Percentiles rank a stretch among this genome's conserved stretches.
phyloP scores from a whole-genome alignment of 2,888 invertebrate species.

The Campoplex capitator region DNA sequence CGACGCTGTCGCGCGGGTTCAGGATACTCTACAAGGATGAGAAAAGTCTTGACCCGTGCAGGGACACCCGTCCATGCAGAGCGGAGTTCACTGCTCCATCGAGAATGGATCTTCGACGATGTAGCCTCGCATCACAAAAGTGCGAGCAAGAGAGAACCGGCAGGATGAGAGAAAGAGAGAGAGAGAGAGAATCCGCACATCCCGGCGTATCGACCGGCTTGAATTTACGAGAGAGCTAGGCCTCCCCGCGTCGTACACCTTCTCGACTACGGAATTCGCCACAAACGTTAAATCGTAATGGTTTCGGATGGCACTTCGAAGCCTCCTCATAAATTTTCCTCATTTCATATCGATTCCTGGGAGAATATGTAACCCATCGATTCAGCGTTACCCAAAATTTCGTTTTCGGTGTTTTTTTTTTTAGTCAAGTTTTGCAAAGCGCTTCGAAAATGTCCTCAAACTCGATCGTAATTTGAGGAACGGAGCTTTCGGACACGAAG shows the following conservation, averaged over 20 bases:
- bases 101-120: conserved; percentile 57
- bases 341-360: not conserved
- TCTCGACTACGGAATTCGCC: conserved; percentile 50
- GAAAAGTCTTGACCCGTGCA: not conserved
- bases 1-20: conserved; percentile 15
- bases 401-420: no score
- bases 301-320: conserved; percentile 43
- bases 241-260: conserved; percentile 7
- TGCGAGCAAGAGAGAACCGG: conserved; percentile 54
- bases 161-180: conserved; percentile 73
- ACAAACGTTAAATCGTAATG: conserved; percentile 66
- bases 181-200: conserved; percentile 72
- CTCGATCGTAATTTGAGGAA: no score
- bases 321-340: not conserved
- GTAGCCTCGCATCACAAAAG: conserved; percentile 42
- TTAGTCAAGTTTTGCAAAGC: no score
- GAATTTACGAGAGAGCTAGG: conserved; percentile 72
- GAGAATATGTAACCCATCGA: no score
- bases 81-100: conserved; percentile 35
- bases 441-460: no score
- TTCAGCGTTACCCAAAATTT: no score
- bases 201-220: conserved; percentile 74
- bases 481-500: no score
- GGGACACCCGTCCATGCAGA: not conserved
- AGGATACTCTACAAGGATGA: conserved; percentile 8